Percentiles rank a stretch among this genome's conserved stretches.
phyloP scores from a whole-genome alignment of 2,888 invertebrate species.

The Cephus rjabovi region DNA sequence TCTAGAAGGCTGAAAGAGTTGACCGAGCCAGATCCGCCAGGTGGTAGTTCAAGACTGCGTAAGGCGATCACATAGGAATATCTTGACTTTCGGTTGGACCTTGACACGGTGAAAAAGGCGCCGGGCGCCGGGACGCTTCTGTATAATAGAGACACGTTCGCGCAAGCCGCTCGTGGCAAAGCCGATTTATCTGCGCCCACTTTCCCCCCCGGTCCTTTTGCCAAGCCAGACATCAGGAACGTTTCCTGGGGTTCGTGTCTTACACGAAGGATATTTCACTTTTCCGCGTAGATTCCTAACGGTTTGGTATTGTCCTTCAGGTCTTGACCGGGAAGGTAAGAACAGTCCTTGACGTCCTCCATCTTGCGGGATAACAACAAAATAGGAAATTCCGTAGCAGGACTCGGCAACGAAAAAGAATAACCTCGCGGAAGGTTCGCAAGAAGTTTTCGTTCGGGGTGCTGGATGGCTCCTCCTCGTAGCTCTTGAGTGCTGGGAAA shows the following conservation, averaged over 20 bases:
- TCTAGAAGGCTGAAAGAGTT: not conserved
- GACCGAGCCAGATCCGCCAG: not conserved
- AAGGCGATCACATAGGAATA: not conserved
- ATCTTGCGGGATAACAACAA: not conserved
- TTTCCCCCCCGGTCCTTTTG: slow-evolving; percentile 12
- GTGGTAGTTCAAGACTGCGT: not conserved
- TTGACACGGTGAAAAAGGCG: not conserved
- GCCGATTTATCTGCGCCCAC: slow-evolving; percentile 60
- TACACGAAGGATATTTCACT: slow-evolving; percentile 57
- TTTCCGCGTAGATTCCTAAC: slow-evolving; percentile 37
- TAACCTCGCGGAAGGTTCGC: not conserved
- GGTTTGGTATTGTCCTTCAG: not conserved
- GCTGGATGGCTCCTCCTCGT: not conserved
- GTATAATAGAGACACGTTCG: slow-evolving; percentile 59
- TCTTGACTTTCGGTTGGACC: not conserved
- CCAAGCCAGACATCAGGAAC: not conserved
- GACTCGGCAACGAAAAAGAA: not conserved
- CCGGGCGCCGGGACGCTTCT: not conserved
- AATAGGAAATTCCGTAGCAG: not conserved
- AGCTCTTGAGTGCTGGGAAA: slow-evolving; percentile 21
- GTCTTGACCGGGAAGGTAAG: not conserved
- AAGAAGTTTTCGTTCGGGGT: not conserved
- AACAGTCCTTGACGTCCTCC: not conserved
- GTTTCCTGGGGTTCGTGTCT: slow-evolving; percentile 47
- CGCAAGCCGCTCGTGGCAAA: slow-evolving; percentile 53